Evolutionary conservation across 2,888 invertebrate genomes (phyloP).

Genomic region (Prosapia bicincta): DNA sequence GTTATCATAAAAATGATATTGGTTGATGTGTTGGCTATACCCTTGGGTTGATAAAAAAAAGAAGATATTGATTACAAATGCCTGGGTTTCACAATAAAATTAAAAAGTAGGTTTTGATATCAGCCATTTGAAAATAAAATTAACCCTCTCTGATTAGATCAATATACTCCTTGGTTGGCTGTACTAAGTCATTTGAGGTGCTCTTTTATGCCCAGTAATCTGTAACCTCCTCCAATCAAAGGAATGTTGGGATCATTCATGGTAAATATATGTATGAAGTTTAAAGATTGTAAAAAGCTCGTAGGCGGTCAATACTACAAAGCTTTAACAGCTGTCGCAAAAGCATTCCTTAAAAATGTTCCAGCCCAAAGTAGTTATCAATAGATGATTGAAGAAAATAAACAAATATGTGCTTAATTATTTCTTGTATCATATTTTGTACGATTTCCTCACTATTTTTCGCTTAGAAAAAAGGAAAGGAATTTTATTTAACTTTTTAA

Average conservation of each 20-base stretch:
- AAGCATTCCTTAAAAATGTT: too few species aligned
- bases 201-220: neutral
- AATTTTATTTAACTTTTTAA: too few species aligned
- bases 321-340: too few species aligned
- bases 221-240: slow-evolving; percentile 23
- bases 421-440: too few species aligned
- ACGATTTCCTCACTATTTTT: too few species aligned
- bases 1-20: slow-evolving; percentile 18
- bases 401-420: too few species aligned
- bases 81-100: slow-evolving; percentile 6
- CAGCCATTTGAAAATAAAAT: slow-evolving; percentile 8
- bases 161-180: slow-evolving; percentile 13
- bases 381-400: too few species aligned
- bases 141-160: slow-evolving; percentile 8
- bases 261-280: slow-evolving; percentile 31
- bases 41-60: neutral
- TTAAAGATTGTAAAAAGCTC: slow-evolving; percentile 12
- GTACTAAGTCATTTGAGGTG: slow-evolving; percentile 9
- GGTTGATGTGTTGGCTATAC: slow-evolving; percentile 2
- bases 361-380: too few species aligned
- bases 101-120: slow-evolving; percentile 12
- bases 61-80: neutral
- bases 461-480: too few species aligned
- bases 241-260: slow-evolving; percentile 40
- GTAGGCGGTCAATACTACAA: neutral